phyloP scores from a whole-genome alignment of 2,797 vertebrate genomes.

The Sebastiscus tertius region DNA sequence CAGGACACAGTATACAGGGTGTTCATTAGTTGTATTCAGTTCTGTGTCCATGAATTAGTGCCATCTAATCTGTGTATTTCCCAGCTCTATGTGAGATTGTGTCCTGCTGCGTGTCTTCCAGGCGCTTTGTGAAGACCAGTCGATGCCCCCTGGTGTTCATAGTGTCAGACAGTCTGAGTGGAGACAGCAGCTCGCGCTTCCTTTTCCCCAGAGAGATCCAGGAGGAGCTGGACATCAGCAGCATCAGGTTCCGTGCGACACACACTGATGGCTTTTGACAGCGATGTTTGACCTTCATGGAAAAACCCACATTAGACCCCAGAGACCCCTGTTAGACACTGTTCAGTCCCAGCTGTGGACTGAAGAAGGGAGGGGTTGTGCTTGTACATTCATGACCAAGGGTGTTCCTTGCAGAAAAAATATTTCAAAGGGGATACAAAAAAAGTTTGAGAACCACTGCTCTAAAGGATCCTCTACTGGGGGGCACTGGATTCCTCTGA shows the following conservation, averaged over 20 bases:
- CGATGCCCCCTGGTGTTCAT: slow-evolving; percentile 91
- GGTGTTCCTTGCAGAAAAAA: too few species aligned
- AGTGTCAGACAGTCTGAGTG: slow-evolving; percentile 90
- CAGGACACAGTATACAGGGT: not conserved
- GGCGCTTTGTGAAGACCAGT: slow-evolving; percentile 85
- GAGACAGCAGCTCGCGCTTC: slow-evolving; percentile 86
- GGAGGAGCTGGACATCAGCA: slow-evolving; percentile 86
- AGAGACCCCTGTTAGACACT: not conserved
- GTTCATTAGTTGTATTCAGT: not conserved
- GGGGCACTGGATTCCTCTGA: not conserved
- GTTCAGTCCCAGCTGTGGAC: not conserved
- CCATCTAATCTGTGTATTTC: not conserved
- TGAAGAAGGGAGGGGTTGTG: not conserved
- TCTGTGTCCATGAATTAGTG: not conserved
- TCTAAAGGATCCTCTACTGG: too few species aligned
- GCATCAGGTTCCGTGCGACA: slow-evolving; percentile 83
- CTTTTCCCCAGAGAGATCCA: slow-evolving; percentile 89
- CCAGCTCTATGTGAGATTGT: not conserved
- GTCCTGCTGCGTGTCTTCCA: slow-evolving; percentile 61
- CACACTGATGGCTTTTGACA: not conserved
- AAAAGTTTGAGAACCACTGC: too few species aligned
- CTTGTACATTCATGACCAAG: not conserved
- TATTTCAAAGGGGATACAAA: too few species aligned
- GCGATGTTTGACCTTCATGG: not conserved
- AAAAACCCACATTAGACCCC: not conserved